Evolutionary conservation across 2,113 vertebrate species (phyloP).

Genomic region (Sprattus sprattus): DNA sequence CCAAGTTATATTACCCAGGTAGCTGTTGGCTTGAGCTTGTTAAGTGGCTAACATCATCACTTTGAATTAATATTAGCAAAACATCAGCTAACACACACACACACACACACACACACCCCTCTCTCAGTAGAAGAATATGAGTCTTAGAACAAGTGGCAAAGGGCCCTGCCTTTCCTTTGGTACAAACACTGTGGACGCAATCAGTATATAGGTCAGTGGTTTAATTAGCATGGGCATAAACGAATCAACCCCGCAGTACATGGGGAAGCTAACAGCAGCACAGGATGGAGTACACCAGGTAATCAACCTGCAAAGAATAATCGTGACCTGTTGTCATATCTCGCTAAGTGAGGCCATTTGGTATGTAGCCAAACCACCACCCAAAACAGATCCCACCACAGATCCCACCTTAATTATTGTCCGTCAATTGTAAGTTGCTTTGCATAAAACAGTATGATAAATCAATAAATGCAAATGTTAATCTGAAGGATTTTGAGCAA

Average conservation of each 20-base stretch:
- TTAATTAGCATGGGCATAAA: neutral
- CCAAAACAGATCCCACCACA: neutral
- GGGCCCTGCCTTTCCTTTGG: neutral
- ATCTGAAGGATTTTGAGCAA: too few species aligned
- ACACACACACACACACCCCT: neutral
- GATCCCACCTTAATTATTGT: neutral
- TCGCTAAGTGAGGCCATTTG: neutral
- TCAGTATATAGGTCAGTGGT: slow-evolving; percentile 9
- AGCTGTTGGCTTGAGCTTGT: too few species aligned
- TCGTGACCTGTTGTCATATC: neutral
- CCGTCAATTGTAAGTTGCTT: too few species aligned
- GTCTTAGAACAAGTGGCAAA: too few species aligned
- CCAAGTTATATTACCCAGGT: too few species aligned
- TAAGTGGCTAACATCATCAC: too few species aligned
- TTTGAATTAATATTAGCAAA: too few species aligned
- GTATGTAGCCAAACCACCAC: neutral
- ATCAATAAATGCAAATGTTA: too few species aligned
- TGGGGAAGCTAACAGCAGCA: neutral
- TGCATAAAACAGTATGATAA: too few species aligned
- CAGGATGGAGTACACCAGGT: neutral
- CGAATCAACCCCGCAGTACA: neutral
- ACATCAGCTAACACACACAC: neutral
- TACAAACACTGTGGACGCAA: slow-evolving; percentile 1
- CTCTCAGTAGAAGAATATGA: neutral
- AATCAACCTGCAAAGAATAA: neutral